These are phyloP conservation scores for Diarsia rubi DNA, from an alignment of 2,888 invertebrate species.

Conservation along the genomic window DNA sequence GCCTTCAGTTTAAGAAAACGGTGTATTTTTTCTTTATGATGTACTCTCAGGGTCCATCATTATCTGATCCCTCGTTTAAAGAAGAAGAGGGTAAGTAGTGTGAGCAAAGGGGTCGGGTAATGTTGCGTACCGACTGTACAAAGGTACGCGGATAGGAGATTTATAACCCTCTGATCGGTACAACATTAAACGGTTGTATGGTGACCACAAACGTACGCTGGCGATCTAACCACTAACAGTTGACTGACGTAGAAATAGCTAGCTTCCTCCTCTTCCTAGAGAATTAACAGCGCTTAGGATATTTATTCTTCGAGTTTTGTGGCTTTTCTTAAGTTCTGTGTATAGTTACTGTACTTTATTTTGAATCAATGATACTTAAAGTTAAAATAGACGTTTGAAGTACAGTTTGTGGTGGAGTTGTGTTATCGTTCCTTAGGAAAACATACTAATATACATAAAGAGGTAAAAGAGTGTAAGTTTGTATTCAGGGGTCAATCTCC, in stretches of 20 bases:
- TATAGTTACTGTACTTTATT: conserved; percentile 15
- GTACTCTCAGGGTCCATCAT: not conserved
- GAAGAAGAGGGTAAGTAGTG: too few relatives aligned
- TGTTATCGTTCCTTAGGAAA: too few relatives aligned
- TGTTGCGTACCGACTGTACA: not conserved
- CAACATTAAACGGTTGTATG: conserved; percentile 21
- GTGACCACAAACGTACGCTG: conserved; percentile 34
- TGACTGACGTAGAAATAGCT: conserved; percentile 29
- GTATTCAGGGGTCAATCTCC: too few relatives aligned
- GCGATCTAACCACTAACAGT: conserved; percentile 30
- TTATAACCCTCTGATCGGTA: conserved; percentile 31
- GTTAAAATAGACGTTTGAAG: not conserved
- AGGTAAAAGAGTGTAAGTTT: too few relatives aligned
- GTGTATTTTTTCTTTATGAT: conserved; percentile 23
- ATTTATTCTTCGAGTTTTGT: conserved; percentile 48
- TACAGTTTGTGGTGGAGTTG: not conserved
- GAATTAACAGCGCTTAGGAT: conserved; percentile 53
- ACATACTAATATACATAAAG: too few relatives aligned
- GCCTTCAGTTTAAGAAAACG: conserved; percentile 19
- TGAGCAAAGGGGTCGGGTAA: too few relatives aligned
- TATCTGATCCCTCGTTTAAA: too few relatives aligned
- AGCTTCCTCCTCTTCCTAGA: conserved; percentile 22
- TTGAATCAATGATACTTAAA: conserved; percentile 11
- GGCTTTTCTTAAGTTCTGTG: conserved; percentile 32
- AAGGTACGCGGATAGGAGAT: conserved; percentile 23